Conservation (phyloP, 2,113 vertebrate species). For the Desmodus rotundus region DNA sequence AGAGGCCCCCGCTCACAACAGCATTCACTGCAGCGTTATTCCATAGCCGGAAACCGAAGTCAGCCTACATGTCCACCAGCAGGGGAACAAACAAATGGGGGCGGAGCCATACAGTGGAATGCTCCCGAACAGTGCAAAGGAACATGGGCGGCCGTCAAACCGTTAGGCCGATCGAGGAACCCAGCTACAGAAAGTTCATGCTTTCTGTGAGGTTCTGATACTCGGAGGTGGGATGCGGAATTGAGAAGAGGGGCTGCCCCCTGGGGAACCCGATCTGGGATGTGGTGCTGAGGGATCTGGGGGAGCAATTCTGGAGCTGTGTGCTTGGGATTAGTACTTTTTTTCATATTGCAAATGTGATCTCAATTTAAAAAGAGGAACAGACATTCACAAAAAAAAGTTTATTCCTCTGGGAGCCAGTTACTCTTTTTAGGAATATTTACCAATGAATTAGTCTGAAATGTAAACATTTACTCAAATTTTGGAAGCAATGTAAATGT, state of each 20-base stretch:
- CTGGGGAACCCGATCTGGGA: background rate
- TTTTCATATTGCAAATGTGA: background rate
- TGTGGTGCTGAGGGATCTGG: background rate
- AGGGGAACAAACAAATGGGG: background rate
- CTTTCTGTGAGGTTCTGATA: background rate
- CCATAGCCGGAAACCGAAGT: background rate
- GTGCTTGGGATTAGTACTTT: background rate
- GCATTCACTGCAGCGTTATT: too few relatives aligned
- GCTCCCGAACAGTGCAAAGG: accelerated
- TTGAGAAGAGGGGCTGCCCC: background rate
- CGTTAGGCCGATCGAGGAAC: accelerated
- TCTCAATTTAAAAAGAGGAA: background rate
- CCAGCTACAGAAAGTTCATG: background rate
- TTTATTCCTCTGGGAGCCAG: background rate
- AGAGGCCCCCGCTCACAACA: accelerated
- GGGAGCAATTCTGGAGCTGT: background rate
- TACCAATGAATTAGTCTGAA: background rate
- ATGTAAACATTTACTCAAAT: conserved; percentile 16
- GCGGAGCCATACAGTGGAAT: accelerated
- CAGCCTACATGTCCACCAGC: background rate
- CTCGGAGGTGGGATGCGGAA: background rate
- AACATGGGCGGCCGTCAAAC: accelerated
- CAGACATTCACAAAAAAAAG: background rate
- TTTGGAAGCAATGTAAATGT: background rate
- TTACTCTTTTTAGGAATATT: conserved; percentile 6